Evolutionary conservation across 2,888 invertebrate genomes (phyloP).

Genomic region (Ectemnius cavifrons): DNA sequence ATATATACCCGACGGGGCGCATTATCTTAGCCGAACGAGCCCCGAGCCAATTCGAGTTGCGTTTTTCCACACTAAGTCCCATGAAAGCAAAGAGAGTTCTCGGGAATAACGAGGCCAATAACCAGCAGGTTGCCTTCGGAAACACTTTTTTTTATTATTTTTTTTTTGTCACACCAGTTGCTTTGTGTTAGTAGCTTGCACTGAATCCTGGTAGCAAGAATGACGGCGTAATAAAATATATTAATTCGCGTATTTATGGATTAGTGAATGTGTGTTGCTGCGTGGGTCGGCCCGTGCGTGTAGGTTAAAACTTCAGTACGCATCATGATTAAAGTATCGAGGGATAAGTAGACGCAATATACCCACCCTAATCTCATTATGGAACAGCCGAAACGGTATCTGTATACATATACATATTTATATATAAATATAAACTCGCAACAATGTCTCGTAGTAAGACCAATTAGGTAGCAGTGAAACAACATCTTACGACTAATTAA

Average conservation of each 20-base stretch:
- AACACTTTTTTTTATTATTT: slow-evolving; percentile 40
- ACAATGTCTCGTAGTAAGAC: slow-evolving; percentile 42
- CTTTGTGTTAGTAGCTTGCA: slow-evolving; percentile 45
- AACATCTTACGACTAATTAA: slow-evolving; percentile 51
- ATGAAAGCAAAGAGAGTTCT: not conserved
- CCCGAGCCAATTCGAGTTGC: not conserved
- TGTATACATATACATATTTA: slow-evolving; percentile 43
- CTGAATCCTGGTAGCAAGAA: slow-evolving; percentile 39
- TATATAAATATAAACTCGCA: slow-evolving; percentile 48
- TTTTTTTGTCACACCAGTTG: slow-evolving; percentile 10
- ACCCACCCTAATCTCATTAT: slow-evolving; percentile 48
- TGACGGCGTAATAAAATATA: slow-evolving; percentile 50
- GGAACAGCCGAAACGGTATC: slow-evolving; percentile 34
- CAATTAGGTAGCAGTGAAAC: slow-evolving; percentile 31
- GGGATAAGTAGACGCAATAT: slow-evolving; percentile 10
- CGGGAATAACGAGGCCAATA: not conserved
- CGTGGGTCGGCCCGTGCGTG: not conserved
- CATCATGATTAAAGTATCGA: slow-evolving; percentile 22
- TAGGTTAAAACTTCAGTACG: slow-evolving; percentile 8
- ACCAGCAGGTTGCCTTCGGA: not conserved
- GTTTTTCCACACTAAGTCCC: not conserved
- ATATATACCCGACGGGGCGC: not conserved
- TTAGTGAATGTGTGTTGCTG: slow-evolving; percentile 10
- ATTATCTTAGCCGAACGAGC: slow-evolving; percentile 3
- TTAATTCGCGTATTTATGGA: slow-evolving; percentile 3